phyloP scores from a whole-genome alignment of 1,140 invertebrate species.

The Penaeus japonicus region DNA sequence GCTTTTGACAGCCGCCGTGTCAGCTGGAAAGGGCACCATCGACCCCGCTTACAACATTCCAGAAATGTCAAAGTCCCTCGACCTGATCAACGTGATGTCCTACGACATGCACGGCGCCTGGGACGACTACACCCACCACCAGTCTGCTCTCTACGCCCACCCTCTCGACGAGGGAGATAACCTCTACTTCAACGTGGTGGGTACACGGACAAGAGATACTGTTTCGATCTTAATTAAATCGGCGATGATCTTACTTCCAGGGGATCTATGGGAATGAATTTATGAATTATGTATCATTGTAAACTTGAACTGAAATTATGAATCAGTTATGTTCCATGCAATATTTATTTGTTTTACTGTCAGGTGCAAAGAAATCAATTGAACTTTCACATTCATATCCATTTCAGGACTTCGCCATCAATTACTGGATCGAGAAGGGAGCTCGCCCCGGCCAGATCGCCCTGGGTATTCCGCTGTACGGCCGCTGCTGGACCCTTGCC shows the following conservation, averaged over 20 bases:
- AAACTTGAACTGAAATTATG: too few species aligned
- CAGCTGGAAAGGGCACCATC: slow-evolving; percentile 65
- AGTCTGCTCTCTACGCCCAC: slow-evolving; percentile 64
- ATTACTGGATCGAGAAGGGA: slow-evolving; percentile 73
- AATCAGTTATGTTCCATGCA: too few species aligned
- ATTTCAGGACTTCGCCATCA: slow-evolving; percentile 68
- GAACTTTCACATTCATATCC: not conserved
- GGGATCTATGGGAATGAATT: too few species aligned
- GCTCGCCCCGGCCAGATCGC: slow-evolving; percentile 71
- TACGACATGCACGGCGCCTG: slow-evolving; percentile 66
- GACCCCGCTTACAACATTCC: slow-evolving; percentile 67
- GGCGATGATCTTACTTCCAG: too few species aligned
- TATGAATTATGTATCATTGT: too few species aligned
- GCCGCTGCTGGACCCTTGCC: slow-evolving; percentile 72
- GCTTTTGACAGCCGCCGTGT: slow-evolving; percentile 70
- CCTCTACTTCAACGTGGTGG: slow-evolving; percentile 64
- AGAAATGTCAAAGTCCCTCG: slow-evolving; percentile 64
- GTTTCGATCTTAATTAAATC: slow-evolving; percentile 84
- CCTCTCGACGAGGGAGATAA: slow-evolving; percentile 49
- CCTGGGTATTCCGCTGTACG: slow-evolving; percentile 73
- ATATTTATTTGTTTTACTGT: too few species aligned
- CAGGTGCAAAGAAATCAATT: too few species aligned
- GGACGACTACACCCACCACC: slow-evolving; percentile 64
- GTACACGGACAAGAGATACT: slow-evolving; percentile 68
- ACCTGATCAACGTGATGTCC: slow-evolving; percentile 67